A percentile compares a stretch with the other conserved stretches of the same genome.
Conservation (phyloP, 2,888 invertebrate species). For the Limnephilus marmoratus region DNA sequence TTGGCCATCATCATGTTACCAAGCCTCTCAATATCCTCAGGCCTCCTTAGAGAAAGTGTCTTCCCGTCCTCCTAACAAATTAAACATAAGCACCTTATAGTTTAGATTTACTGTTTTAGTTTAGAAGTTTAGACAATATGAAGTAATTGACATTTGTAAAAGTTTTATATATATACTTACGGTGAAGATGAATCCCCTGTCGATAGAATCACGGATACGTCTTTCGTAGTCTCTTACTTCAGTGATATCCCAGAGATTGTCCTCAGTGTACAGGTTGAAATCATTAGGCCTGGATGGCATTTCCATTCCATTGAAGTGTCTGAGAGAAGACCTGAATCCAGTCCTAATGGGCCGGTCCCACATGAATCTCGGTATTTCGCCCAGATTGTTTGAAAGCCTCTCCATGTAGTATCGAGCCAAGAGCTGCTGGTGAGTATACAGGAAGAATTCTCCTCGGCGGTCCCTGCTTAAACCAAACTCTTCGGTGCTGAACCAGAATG, state of each 20-base stretch:
- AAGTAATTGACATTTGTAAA: not conserved
- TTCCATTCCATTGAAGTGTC: conserved; percentile 77
- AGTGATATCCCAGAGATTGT: conserved; percentile 68
- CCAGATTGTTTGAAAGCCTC: conserved; percentile 79
- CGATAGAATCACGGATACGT: conserved; percentile 75
- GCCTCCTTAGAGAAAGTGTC: conserved; percentile 78
- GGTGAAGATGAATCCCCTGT: conserved; percentile 73
- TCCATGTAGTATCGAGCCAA: conserved; percentile 79
- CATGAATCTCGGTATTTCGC: conserved; percentile 77
- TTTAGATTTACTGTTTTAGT: not conserved
- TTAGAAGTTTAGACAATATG: not conserved
- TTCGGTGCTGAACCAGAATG: conserved; percentile 77
- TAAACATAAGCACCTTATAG: conserved; percentile 69
- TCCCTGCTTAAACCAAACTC: conserved; percentile 69
- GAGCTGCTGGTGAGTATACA: conserved; percentile 77
- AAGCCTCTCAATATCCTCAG: conserved; percentile 81
- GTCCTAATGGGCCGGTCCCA: conserved; percentile 75
- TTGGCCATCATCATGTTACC: conserved; percentile 82
- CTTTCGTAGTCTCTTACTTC: conserved; percentile 70
- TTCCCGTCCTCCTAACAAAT: conserved; percentile 76
- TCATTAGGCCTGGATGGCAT: conserved; percentile 76
- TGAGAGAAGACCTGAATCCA: conserved; percentile 80
- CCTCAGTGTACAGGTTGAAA: conserved; percentile 68
- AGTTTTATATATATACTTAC: conserved; percentile 65
- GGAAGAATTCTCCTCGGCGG: conserved; percentile 81